Evolutionary conservation across 2,797 vertebrate species (phyloP).

Genomic region (Rhyacichthys aspro): DNA sequence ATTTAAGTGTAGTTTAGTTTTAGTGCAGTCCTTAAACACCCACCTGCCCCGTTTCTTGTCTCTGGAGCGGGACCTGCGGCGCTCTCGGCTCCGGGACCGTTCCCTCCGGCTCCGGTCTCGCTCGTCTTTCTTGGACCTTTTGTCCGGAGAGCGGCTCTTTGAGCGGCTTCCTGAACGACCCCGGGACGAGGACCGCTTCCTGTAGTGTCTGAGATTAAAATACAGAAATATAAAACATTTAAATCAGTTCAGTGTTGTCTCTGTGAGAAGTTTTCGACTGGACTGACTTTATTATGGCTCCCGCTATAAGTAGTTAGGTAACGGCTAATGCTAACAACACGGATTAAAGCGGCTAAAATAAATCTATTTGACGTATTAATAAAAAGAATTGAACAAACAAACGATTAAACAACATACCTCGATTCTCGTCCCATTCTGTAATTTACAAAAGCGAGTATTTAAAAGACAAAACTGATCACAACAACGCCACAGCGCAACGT

Average conservation of each 20-base stretch:
- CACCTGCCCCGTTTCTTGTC: slow-evolving; percentile 92
- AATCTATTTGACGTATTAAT: background rate
- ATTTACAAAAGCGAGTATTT: background rate
- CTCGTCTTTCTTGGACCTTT: slow-evolving; percentile 92
- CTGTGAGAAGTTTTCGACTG: background rate
- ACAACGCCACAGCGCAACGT: slow-evolving; percentile 9
- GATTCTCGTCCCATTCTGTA: slow-evolving; percentile 79
- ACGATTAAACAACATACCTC: slow-evolving; percentile 61
- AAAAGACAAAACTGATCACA: background rate
- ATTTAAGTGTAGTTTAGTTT: too few species aligned
- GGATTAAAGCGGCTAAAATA: background rate
- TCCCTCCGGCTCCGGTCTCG: slow-evolving; percentile 87
- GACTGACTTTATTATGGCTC: too few species aligned
- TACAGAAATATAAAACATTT: too few species aligned
- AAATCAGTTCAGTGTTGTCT: too few species aligned
- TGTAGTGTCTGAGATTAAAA: slow-evolving; percentile 86
- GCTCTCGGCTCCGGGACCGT: slow-evolving; percentile 89
- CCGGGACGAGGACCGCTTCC: slow-evolving; percentile 91
- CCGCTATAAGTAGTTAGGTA: background rate
- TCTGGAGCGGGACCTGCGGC: slow-evolving; percentile 91
- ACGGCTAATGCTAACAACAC: slow-evolving; percentile 22
- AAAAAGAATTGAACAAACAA: too few species aligned
- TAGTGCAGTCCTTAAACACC: background rate
- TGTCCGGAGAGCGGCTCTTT: slow-evolving; percentile 94
- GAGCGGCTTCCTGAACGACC: slow-evolving; percentile 91